Evolutionary conservation across 1,140 invertebrate species (phyloP).

Genomic region (Stenopsyche tienmushanensis): DNA sequence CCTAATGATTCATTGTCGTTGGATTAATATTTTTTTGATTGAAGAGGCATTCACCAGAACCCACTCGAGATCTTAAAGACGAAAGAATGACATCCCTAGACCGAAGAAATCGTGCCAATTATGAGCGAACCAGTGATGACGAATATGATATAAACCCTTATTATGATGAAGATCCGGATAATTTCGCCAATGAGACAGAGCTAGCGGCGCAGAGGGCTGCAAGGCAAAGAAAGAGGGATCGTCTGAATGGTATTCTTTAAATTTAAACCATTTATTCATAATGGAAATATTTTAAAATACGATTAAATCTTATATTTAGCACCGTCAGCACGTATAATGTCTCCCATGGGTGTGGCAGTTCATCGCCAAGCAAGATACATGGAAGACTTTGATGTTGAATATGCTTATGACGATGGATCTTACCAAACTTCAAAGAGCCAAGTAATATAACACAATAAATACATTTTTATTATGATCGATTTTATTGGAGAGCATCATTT

Average conservation of each 20-base stretch:
- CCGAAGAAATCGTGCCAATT: constrained; percentile 17
- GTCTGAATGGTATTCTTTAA: constrained; percentile 19
- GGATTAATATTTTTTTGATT: constrained; percentile 6
- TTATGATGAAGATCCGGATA: constrained; percentile 46
- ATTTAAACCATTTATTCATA: background rate
- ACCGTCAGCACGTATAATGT: constrained; percentile 65
- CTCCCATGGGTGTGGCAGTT: constrained; percentile 66
- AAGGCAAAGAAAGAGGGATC: constrained; percentile 30
- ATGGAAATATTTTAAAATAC: background rate
- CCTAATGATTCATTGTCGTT: background rate
- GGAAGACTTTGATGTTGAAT: constrained; percentile 53
- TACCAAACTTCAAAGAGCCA: constrained; percentile 45
- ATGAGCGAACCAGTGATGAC: constrained; percentile 42
- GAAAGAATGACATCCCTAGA: constrained; percentile 19
- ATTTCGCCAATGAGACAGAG: constrained; percentile 44
- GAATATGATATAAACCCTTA: constrained; percentile 32
- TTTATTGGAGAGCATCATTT: too few species aligned
- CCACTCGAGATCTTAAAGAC: background rate
- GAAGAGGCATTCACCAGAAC: constrained; percentile 12
- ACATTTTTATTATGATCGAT: constrained; percentile 5
- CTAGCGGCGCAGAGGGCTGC: constrained; percentile 34
- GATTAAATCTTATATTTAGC: constrained; percentile 35
- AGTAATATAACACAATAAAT: constrained; percentile 29
- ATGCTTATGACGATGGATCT: constrained; percentile 48
- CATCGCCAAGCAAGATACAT: constrained; percentile 53